Base-by-base conservation (phyloP, 2,888 invertebrate genomes). In the Pyrochroa serraticornis region DNA sequence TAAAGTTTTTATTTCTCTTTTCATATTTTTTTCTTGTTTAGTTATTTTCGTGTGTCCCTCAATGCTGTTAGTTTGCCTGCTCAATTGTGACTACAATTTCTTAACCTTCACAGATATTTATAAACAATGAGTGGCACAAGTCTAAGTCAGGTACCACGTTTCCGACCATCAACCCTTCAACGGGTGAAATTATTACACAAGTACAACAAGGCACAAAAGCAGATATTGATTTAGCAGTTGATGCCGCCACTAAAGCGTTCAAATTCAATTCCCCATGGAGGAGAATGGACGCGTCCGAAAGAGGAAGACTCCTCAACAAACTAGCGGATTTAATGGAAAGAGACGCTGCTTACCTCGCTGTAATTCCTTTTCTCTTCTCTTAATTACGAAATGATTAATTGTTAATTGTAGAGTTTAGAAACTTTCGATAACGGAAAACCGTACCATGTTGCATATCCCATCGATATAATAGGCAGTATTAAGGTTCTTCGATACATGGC, bases 381-480 rank as follows among this genome's bases (percentile, higher is more conserved):
- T 22, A 22, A 31, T 13, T 9, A 39, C 9, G n/a, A 44, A 5
- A 30, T 35, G 2, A 3, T 42, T 35, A 47, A 48, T 13, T 9
- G 30, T 10, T 22, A 10, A 14, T 33, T 63, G 6, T 71, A 91
- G 92, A 92, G 93, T 71, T 80, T 99, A 75, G 97, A 98, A 81
- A 95, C 97, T 0, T 75, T 96, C 57, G 97, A 99, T 80, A 97
- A 95, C 79, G 97, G 97, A 13, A 97, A 96, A 77, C 95, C 96
- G 0, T 96, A 86, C 79, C 76, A 83, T 1, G 82, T 85, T 55
- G 83, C 93, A 0, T 89, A 89, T 68, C 80, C 81, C 58, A 88
- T 85, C 31, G 93, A 93, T 74, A 71, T 93, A 1, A 80, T 80
- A 0, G 77, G 79, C 10, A 80, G 85, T 13, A 80, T 89, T 13